Evolutionary conservation across 2,113 vertebrate species (phyloP).

Genomic region (Numenius arquata): DNA sequence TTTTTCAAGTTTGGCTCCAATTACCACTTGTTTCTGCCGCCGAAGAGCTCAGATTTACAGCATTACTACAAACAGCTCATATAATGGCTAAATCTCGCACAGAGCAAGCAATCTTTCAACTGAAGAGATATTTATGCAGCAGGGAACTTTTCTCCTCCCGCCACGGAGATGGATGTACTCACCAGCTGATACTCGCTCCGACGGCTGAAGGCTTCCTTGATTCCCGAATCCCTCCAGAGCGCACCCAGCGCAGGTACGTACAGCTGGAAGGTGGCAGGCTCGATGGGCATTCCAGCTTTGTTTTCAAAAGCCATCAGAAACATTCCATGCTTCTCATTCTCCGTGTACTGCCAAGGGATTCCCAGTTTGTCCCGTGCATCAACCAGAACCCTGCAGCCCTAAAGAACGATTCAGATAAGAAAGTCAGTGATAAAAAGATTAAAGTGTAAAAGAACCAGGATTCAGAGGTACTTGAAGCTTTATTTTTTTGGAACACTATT

Average conservation of each 20-base stretch:
- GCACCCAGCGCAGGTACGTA: constrained; percentile 87
- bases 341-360: constrained; percentile 90
- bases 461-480: not conserved
- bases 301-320: constrained; percentile 96
- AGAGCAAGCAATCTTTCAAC: not conserved
- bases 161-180: constrained; percentile 47
- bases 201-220: constrained; percentile 88
- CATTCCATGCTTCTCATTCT: constrained; percentile 97
- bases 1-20: constrained; percentile 46
- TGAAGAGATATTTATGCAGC: not conserved
- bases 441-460: not conserved
- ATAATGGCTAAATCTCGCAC: not conserved
- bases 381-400: constrained; percentile 94
- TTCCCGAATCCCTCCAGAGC: constrained; percentile 88
- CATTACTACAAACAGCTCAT: not conserved
- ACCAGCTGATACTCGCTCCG: constrained; percentile 97
- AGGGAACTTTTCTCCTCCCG: not conserved
- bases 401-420: not conserved
- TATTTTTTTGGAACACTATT: not conserved
- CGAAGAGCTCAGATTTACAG: not conserved
- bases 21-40: not conserved
- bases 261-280: constrained; percentile 92
- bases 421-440: not conserved
- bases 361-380: constrained; percentile 95
- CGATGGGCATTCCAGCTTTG: constrained; percentile 84